Evolutionary conservation across 2,888 invertebrate genomes (phyloP), one percentile per base, ranked within the genome.

Genomic region (Oeneis ivallda): DNA sequence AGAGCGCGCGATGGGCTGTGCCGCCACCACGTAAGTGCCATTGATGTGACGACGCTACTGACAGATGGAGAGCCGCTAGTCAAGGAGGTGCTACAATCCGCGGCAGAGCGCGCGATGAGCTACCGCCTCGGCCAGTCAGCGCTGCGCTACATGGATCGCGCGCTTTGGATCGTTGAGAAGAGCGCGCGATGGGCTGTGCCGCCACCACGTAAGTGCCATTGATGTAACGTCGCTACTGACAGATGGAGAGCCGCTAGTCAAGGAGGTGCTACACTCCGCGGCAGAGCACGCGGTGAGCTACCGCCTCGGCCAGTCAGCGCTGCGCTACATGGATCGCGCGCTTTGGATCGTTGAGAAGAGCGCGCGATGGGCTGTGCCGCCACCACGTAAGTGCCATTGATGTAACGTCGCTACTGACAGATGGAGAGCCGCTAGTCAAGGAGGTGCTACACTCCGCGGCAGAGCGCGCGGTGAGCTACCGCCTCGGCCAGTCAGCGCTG

Each of bases 141-240:
- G 39, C 77, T 93, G 39, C 81, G 87, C 66, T 76, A 89, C 34
- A 52, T 87, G 5, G 93, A 93, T 74, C 87, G 89, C 10, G 82
- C 84, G 34, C 81, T 93, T 0, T 92, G 92, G 92, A 83, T 92
- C 13, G 75, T 93, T 0, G 93, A 94, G 76, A 93, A 93, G 73
- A 89, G 92, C 37, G 89, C 93, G 0, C 85, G 92, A 64, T 94
- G 94, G 94, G 93, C 93, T 9, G 85, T 93, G 37, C 93, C 93
- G 0, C 90, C 89, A 0, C 87, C 89, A 0, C 66, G 92, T 92
- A 75, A 79, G 83, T 82, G 54, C 5, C 15, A 15, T 34, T 32
- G 8, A 4, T 2, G 41, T n/a, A 13, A 41, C 13, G 41, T 41
- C 26, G 13, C 17, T 50, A 32, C 15, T 45, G 7, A 15, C 45